phyloP scores from a whole-genome alignment of 2,888 invertebrate genomes.

The Machimus rusticus region DNA sequence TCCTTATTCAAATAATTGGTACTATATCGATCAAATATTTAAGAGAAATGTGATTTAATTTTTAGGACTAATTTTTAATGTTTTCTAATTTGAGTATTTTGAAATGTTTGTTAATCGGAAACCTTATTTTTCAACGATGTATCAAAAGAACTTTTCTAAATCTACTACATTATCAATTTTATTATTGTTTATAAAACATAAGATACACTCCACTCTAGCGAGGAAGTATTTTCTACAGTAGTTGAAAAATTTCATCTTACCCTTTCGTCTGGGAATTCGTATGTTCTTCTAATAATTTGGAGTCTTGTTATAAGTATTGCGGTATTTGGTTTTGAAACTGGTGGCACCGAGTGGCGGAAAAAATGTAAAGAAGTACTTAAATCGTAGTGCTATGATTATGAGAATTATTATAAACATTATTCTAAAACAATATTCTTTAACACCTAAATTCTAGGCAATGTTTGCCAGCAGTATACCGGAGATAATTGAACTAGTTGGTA shows the following conservation, averaged over 20 bases:
- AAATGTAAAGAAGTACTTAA: neutral
- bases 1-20: neutral
- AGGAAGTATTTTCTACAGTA: no score
- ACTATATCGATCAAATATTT: neutral
- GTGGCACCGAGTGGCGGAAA: neutral
- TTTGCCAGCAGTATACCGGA: slow-evolving; percentile 99
- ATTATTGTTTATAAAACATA: no score
- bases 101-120: neutral
- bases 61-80: no score
- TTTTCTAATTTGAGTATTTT: no score
- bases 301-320: neutral
- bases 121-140: neutral
- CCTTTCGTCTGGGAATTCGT: no score
- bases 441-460: slow-evolving; percentile 84
- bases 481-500: slow-evolving; percentile 99
- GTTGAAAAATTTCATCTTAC: no score
- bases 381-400: neutral
- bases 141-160: no score
- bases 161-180: no score
- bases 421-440: slow-evolving; percentile 42
- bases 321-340: slow-evolving; percentile 29
- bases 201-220: no score
- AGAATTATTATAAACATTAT: neutral
- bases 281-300: neutral
- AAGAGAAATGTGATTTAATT: no score